Conservation (phyloP, 2,113 vertebrate genomes). For the Ciconia maguari region DNA sequence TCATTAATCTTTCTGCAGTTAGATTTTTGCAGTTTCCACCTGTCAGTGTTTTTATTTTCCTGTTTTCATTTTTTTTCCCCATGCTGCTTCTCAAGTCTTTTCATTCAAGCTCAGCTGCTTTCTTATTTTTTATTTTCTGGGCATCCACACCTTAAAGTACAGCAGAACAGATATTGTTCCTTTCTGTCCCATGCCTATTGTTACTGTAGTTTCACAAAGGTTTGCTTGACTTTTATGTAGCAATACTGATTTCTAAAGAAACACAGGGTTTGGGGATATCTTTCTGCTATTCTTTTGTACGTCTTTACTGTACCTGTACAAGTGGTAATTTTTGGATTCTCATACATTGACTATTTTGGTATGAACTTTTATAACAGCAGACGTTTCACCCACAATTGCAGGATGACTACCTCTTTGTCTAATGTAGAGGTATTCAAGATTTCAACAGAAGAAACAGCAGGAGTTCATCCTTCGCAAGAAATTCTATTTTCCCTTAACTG, state of each 20-base stretch:
- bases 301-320: neutral
- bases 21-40: neutral
- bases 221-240: neutral
- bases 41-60: neutral
- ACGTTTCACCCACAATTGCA: neutral
- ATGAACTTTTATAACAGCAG: neutral
- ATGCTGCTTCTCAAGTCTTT: neutral
- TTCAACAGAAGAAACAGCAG: fast-evolving
- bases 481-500: neutral
- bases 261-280: neutral
- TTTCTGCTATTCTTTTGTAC: neutral
- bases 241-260: neutral
- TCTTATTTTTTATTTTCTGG: neutral
- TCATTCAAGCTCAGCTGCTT: neutral
- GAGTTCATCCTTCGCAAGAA: neutral
- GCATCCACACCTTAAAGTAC: neutral
- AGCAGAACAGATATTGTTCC: neutral
- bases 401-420: neutral
- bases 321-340: neutral
- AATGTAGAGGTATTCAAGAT: neutral
- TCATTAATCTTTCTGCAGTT: neutral
- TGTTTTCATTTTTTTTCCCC: too few relatives aligned
- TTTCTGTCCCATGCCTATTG: neutral
- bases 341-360: neutral
- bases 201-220: neutral